Evolutionary conservation across 2,113 vertebrate species (phyloP).

Genomic region (Toxotes chatareus): DNA sequence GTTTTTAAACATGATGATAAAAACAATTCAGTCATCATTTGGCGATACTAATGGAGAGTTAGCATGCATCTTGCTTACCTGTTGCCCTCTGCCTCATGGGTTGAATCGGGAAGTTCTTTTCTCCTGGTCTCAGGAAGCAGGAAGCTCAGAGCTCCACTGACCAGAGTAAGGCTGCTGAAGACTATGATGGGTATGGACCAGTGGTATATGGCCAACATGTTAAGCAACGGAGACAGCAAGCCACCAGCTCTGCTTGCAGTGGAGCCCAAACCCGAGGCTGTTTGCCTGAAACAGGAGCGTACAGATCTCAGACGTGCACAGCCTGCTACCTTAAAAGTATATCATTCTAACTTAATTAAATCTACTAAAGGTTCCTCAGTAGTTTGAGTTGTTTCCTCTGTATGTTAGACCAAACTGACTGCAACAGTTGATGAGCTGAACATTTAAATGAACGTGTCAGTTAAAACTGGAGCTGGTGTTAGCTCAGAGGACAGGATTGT

Average conservation of each 20-base stretch:
- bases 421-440: no score
- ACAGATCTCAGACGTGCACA: not conserved
- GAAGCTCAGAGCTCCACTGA: slow-evolving; percentile 71
- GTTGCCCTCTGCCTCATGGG: slow-evolving; percentile 38
- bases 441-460: no score
- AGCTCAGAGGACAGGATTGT: no score
- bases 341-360: no score
- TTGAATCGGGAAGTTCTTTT: slow-evolving; percentile 78
- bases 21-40: no score
- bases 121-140: slow-evolving; percentile 86
- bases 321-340: not conserved
- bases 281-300: slow-evolving; percentile 81
- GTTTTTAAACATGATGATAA: not conserved
- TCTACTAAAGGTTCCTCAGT: no score
- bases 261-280: slow-evolving; percentile 82
- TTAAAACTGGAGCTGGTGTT: no score
- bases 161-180: slow-evolving; percentile 74
- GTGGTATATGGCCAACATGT: slow-evolving; percentile 78
- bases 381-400: no score
- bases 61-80: slow-evolving; percentile 16
- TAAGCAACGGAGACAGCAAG: slow-evolving; percentile 81
- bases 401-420: no score
- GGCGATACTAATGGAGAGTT: no score
- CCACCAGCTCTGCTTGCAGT: slow-evolving; percentile 62
- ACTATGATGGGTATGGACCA: slow-evolving; percentile 76